These are phyloP conservation scores for Helogale parvula DNA, from an alignment of 2,113 vertebrate species.

Conservation along the genomic window DNA sequence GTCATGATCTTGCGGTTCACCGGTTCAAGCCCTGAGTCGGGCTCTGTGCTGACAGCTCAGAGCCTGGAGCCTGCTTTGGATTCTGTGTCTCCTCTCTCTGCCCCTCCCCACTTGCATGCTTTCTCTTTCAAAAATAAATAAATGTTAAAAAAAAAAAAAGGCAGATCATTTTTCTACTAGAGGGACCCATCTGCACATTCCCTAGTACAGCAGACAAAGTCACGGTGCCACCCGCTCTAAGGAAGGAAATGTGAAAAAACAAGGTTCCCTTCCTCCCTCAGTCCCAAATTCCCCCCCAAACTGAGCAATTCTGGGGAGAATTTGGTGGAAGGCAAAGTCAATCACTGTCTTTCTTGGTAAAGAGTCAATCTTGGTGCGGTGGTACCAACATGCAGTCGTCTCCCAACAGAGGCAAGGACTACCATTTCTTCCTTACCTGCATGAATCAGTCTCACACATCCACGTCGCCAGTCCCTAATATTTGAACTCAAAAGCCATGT, in stretches of 20 bases:
- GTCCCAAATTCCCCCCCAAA: not conserved
- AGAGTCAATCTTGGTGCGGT: not conserved
- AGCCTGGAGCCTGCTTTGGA: too few species aligned
- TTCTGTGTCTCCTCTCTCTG: too few species aligned
- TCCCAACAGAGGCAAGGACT: not conserved
- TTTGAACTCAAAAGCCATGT: not conserved
- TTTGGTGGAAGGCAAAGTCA: not conserved
- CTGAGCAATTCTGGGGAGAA: not conserved
- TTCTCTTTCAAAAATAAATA: too few species aligned
- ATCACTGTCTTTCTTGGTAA: not conserved
- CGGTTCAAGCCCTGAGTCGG: too few species aligned
- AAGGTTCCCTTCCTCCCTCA: not conserved
- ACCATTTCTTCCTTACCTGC: not conserved
- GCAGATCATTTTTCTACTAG: not conserved
- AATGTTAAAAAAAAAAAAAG: too few species aligned
- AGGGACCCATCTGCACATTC: not conserved
- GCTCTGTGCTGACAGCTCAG: too few species aligned
- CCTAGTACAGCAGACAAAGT: not conserved
- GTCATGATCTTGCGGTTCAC: too few species aligned
- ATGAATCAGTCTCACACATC: not conserved
- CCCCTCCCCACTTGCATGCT: too few species aligned
- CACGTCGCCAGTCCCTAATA: too few species aligned
- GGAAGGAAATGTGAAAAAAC: not conserved
- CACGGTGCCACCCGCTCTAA: not conserved
- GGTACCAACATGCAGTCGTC: not conserved